Evolutionary conservation across 2,113 vertebrate species (phyloP), one percentile per base, ranked within the genome.

Genomic region (Fulmarus glacialis): DNA sequence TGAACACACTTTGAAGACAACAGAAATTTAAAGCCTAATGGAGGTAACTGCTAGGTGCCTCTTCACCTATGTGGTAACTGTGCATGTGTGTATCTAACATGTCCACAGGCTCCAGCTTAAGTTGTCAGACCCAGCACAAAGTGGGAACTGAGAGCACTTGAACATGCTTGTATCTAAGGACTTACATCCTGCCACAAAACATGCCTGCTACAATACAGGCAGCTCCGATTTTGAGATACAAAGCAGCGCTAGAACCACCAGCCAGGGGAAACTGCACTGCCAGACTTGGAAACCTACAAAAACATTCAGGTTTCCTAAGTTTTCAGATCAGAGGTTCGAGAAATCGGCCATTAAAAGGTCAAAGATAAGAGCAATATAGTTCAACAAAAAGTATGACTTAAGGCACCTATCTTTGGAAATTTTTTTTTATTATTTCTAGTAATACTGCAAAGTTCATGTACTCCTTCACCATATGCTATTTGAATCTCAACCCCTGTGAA

Each of bases 221-320:
- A 60, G 63, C 62, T 80, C 52, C 1, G 0, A 15, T 45, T 59
- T 8, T 29, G 43, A 53, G 23, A 56, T 12, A 42, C 23, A 55
- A 53, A 72, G 27, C 40, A 45, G 30, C 82, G 36, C 38, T 62
- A 22, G 22, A 36, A 52, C 36, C 23, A 47, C 55, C 26, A 55
- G 23, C 21, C 53, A 29, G 19, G 20, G 48, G 27, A 47, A 67
- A 42, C 1, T 4, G 21, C 42, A 82, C 36, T 30, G 19, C 29
- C 38, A 68, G 12, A 71, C 34, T 24, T 34, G 29, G 24, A 56
- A 71, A 22, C 19, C n/a, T 29, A 42, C 24, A 16, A n/a, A 70
- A 26, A 27, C 0, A 0, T 12, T 27, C n/a, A 36, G 30, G 38
- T 62, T 87, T 74, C 60, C 4, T 0, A 36, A 40, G 22, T 55